A percentile compares a stretch with the other conserved stretches of the same genome.
Conservation (phyloP, 1,140 invertebrate genomes). For the Heliconius hewitsoni region DNA sequence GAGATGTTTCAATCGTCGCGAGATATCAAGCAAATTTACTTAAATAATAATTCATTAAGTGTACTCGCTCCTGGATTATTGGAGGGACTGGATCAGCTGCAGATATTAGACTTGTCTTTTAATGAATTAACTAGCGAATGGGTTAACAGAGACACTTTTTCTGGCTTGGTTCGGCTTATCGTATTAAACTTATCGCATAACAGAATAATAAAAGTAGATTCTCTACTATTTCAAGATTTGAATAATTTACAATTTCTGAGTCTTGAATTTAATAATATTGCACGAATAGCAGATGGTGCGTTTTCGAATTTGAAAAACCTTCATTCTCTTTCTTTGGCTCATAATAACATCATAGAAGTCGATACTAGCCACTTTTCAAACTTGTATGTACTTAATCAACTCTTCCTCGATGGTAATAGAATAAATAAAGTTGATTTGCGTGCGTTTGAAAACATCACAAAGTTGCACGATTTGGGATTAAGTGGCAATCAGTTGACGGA, state of each 20-base stretch:
- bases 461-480: conserved; percentile 89
- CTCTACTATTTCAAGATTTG: conserved; percentile 88
- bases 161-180: conserved; percentile 86
- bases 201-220: conserved; percentile 86
- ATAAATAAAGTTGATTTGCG: conserved; percentile 86
- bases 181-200: conserved; percentile 90
- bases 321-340: conserved; percentile 87
- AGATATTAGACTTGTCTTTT: conserved; percentile 88
- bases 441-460: conserved; percentile 90
- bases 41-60: conserved; percentile 91
- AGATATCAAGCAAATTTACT: conserved; percentile 87
- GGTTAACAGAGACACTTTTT: conserved; percentile 91
- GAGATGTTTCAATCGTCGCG: conserved; percentile 88
- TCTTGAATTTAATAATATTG: conserved; percentile 89
- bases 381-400: conserved; percentile 87
- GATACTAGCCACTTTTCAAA: conserved; percentile 88
- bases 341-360: conserved; percentile 87
- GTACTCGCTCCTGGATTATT: conserved; percentile 89
- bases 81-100: conserved; percentile 88
- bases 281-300: conserved; percentile 87
- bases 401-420: conserved; percentile 89
- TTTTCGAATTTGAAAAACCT: conserved; percentile 89
- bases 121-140: conserved; percentile 90
- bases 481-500: conserved; percentile 88
- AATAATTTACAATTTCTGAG: conserved; percentile 89